Evolutionary conservation across 2,113 vertebrate genomes (phyloP), one percentile per base, ranked within the genome.

Genomic region (Oreotrochilus melanogaster): DNA sequence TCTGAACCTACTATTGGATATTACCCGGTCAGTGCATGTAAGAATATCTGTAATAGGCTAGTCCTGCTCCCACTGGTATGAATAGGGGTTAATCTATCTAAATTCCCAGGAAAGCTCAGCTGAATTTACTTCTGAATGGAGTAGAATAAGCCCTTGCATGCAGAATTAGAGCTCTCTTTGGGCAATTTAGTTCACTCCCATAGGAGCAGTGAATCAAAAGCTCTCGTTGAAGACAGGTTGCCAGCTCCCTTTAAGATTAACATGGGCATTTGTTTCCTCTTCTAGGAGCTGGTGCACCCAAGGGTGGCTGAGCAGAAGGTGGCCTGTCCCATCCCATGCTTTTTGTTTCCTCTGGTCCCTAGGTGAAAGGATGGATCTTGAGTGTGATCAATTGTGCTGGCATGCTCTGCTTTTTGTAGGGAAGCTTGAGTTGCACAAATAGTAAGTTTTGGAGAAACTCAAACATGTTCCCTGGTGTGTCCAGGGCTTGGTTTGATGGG

Each of bases 151-250:
- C 27, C 11, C 10, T 14, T 74, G 54, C 42, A 78, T 43, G 43
- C 42, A 78, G 60, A 93, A 91, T 80, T 86, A 62, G 10, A 94
- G 33, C n/a, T 96, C 57, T 14, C n/a, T 95, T 86, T 72, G 71
- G 39, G 65, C 9, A 56, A 60, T 91, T 89, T 84, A 58, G 10
- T 76, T 91, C 28, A 50, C 8, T 88, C 47, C 64, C 72, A 43
- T 62, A 92, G 47, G 37, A 78, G 25, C 5, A 42, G 25, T 23
- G 31, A 72, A 93, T 66, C 47, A 78, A 78, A 91, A 84, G 17
- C 18, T 81, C 35, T 74, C 65, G 33, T 7, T 78, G 71, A 89
- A 31, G 25, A 70, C 42, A 86, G 33, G 25, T 70, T 91, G 79
- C 57, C 53, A 75, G 3, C 24, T 76, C 51, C 28, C 16, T 69